Evolutionary conservation across 2,113 vertebrate genomes (phyloP).

Genomic region (Emydura subglobosa): DNA sequence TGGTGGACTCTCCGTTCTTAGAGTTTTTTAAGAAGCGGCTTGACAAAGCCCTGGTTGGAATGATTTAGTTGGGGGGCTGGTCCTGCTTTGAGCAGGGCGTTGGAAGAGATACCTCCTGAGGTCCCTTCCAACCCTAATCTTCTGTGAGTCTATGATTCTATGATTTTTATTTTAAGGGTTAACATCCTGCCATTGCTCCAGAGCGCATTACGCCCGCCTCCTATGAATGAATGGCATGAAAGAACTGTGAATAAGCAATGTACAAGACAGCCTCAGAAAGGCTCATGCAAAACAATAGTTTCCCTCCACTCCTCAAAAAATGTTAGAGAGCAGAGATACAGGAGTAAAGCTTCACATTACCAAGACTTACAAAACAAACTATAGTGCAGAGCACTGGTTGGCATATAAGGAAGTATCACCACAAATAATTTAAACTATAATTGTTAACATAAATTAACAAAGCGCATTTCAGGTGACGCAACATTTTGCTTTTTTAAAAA

Average conservation of each 20-base stretch:
- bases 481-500: accelerated
- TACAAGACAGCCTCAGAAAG: background rate
- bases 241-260: conserved; percentile 11
- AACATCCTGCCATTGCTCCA: conserved; percentile 17
- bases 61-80: no score
- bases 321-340: background rate
- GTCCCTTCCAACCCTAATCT: no score
- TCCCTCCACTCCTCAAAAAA: accelerated
- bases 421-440: conserved; percentile 36
- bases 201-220: background rate
- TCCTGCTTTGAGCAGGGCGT: no score
- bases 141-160: no score
- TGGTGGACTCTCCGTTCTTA: no score
- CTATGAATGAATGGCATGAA: conserved; percentile 23
- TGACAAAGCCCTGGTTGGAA: no score
- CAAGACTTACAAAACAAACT: conserved; percentile 18
- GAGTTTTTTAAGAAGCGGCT: no score
- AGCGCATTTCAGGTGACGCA: background rate
- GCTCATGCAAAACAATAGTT: background rate
- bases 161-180: conserved; percentile 37
- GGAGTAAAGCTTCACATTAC: background rate
- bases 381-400: background rate
- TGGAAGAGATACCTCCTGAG: no score
- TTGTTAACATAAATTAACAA: conserved; percentile 7
- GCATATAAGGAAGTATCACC: background rate